phyloP scores from a whole-genome alignment of 2,797 vertebrate genomes.

The Notoglanidium macrostoma region DNA sequence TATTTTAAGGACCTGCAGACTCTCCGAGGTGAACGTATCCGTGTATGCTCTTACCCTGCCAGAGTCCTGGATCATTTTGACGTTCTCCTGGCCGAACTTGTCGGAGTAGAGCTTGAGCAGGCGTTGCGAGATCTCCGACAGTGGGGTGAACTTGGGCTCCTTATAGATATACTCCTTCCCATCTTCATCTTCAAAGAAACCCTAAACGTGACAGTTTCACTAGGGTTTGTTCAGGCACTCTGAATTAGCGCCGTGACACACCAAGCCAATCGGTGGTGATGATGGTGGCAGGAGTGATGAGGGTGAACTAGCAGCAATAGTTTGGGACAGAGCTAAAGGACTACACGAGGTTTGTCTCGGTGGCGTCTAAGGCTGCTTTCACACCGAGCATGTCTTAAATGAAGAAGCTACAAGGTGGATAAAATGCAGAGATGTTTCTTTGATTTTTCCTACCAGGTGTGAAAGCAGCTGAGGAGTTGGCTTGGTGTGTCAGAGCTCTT shows the following conservation, averaged over 20 bases:
- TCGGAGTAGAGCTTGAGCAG: slow-evolving; percentile 96
- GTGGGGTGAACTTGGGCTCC: slow-evolving; percentile 95
- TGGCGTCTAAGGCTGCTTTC: neutral
- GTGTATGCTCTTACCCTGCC: slow-evolving; percentile 79
- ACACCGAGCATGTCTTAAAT: neutral
- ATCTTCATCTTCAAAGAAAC: slow-evolving; percentile 98
- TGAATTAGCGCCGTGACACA: neutral
- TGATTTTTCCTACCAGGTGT: neutral
- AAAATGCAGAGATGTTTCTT: neutral
- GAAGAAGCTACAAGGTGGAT: neutral
- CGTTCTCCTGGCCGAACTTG: slow-evolving; percentile 97
- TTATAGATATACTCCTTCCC: slow-evolving; percentile 99
- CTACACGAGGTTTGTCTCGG: neutral
- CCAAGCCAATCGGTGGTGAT: neutral
- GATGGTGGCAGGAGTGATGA: neutral
- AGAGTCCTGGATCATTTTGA: slow-evolving; percentile 98
- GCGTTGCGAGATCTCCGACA: slow-evolving; percentile 96
- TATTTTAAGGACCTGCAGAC: neutral
- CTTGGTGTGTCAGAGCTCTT: slow-evolving; percentile 4
- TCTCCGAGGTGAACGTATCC: neutral
- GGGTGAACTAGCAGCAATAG: too few species aligned
- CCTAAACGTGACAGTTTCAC: slow-evolving; percentile 64
- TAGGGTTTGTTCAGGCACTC: neutral
- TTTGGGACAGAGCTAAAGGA: neutral
- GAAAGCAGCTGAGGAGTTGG: neutral